Evolutionary conservation across 2,113 vertebrate species (phyloP).

Genomic region (Garra rufa): DNA sequence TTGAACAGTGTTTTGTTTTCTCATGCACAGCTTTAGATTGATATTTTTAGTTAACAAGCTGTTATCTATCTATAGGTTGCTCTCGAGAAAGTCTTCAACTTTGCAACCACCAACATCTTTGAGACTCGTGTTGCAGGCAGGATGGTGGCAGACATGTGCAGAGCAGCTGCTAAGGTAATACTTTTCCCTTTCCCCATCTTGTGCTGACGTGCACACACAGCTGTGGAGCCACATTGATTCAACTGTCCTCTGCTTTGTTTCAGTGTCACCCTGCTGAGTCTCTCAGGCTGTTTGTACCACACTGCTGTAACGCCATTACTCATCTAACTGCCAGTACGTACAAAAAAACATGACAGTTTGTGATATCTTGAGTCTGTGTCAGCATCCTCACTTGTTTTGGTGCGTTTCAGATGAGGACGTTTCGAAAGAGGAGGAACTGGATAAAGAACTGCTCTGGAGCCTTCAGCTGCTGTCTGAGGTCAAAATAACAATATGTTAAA

Average conservation of each 20-base stretch:
- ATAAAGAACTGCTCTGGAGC: slow-evolving; percentile 88
- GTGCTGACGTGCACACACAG: neutral
- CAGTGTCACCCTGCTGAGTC: slow-evolving; percentile 94
- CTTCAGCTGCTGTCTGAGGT: slow-evolving; percentile 90
- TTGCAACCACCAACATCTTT: slow-evolving; percentile 97
- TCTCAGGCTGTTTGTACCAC: slow-evolving; percentile 93
- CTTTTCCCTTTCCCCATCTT: neutral
- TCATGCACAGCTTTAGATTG: neutral
- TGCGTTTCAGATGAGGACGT: slow-evolving; percentile 90
- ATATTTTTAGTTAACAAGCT: neutral
- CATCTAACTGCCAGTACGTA: slow-evolving; percentile 80
- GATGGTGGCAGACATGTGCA: slow-evolving; percentile 98
- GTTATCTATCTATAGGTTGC: slow-evolving; percentile 80
- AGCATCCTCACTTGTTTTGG: slow-evolving; percentile 41
- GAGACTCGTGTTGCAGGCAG: slow-evolving; percentile 95
- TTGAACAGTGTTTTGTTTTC: neutral
- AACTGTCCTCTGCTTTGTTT: slow-evolving; percentile 7
- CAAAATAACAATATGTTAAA: slow-evolving; percentile 50
- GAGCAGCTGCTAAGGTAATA: slow-evolving; percentile 81
- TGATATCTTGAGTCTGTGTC: neutral
- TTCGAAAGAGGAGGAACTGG: slow-evolving; percentile 91
- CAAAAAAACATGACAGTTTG: neutral
- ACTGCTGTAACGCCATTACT: slow-evolving; percentile 86
- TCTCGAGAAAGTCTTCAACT: slow-evolving; percentile 96
- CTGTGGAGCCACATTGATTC: neutral